These are phyloP conservation scores for Geopemphigus sp. DNA, from an alignment of 1,140 invertebrate genomes.

Conservation along the genomic window DNA sequence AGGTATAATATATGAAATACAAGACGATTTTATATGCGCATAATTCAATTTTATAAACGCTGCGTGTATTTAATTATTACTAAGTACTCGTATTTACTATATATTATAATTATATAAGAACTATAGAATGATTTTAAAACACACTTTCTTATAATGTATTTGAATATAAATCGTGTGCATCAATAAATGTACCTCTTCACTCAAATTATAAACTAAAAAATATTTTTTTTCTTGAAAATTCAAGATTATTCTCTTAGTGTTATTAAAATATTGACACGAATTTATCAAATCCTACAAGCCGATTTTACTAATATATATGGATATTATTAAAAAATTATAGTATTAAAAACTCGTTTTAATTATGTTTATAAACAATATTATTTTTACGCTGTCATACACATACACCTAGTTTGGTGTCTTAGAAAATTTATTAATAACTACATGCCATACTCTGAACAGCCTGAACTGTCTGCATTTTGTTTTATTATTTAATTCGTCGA, in stretches of 20 bases:
- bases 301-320: constrained; percentile 1
- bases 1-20: too few relatives aligned
- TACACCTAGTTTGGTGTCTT: constrained; percentile 8
- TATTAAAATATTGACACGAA: constrained; percentile 1
- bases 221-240: neutral
- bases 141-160: too few relatives aligned
- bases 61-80: too few relatives aligned
- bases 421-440: constrained; percentile 13
- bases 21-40: too few relatives aligned
- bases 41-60: neutral
- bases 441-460: neutral
- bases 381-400: constrained; percentile 29
- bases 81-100: neutral
- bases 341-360: constrained; percentile 31
- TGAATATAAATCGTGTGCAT: too few relatives aligned
- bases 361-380: constrained; percentile 10
- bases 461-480: constrained; percentile 4
- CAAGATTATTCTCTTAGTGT: neutral
- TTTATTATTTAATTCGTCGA: neutral
- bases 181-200: neutral
- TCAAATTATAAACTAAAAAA: neutral
- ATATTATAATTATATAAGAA: too few relatives aligned
- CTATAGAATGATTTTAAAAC: too few relatives aligned
- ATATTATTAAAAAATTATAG: constrained; percentile 25
- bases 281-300: neutral